Conservation (phyloP, 1,140 invertebrate species). For the Trachymyrmex cornetzi region DNA sequence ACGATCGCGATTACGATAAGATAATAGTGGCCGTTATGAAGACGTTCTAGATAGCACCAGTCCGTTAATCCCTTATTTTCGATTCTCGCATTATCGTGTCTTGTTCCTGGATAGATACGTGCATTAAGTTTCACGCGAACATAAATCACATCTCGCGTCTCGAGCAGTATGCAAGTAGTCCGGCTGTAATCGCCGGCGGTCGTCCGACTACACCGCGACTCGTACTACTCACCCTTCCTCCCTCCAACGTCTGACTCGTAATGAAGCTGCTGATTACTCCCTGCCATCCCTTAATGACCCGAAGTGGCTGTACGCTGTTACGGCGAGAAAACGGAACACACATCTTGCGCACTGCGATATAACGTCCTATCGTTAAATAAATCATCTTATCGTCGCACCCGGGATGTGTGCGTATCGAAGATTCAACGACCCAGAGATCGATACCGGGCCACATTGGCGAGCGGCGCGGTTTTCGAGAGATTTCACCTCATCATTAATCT, state of each 20-base stretch:
- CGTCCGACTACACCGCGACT: constrained; percentile 23
- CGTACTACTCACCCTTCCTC: constrained; percentile 1
- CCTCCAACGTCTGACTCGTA: background rate
- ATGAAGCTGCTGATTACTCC: constrained; percentile 25
- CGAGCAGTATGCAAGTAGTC: constrained; percentile 39
- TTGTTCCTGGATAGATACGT: constrained; percentile 33
- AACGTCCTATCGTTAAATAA: constrained; percentile 7
- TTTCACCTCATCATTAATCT: constrained; percentile 64
- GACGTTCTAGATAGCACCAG: constrained; percentile 2
- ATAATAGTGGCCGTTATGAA: constrained; percentile 52
- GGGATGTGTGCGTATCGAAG: constrained; percentile 9
- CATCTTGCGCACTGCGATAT: background rate
- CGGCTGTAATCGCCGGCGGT: constrained; percentile 33
- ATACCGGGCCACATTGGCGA: constrained; percentile 26
- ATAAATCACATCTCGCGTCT: constrained; percentile 57
- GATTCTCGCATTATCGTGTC: constrained; percentile 54
- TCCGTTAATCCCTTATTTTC: constrained; percentile 49
- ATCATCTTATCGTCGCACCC: constrained; percentile 36
- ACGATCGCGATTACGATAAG: constrained; percentile 48
- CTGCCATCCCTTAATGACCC: background rate
- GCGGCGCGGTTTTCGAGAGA: constrained; percentile 52
- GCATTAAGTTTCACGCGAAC: constrained; percentile 62
- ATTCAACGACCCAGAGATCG: constrained; percentile 40
- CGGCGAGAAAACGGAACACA: background rate
- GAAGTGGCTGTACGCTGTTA: background rate